Base-by-base conservation (phyloP, 1,140 invertebrate species). In the Lerema accius region DNA sequence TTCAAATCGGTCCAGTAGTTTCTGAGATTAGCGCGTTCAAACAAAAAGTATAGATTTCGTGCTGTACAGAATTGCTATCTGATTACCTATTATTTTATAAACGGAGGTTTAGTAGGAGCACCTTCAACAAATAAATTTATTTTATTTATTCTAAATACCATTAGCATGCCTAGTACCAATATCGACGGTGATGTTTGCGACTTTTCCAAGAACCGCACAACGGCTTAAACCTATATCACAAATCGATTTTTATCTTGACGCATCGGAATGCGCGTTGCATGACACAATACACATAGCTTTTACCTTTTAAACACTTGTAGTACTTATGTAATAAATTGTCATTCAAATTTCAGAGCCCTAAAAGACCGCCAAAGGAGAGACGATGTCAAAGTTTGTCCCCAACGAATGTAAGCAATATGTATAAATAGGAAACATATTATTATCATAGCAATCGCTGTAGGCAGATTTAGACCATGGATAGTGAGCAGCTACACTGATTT, bases 311-410 rank as follows among this genome's bases (percentile, higher is more conserved):
- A 19, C 9, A 37, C 14, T 63, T 37, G 10, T 0, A 4, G 23
- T 39, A 49, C 11, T n/a, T 39, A 10, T 63, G 15, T 9, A 26
- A 51, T 9, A 10, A 28, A 26, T 53, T 26, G 15, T 53, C 0
- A 40, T 53, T 70, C 63, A 62, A 39, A 42, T 76, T 75, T 42
- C 67, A 84, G 80, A 73, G 67, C 43, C 63, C 66, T 14, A 50
- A 70, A 43, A 80, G 64, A 53, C 14, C 37, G 14, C 14, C 42
- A 13, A 69, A 68, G 39, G 76, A 71, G 4, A 70, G 77, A 72
- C 79, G 82, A 76, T 80, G 76, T 50, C 76, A 78, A 64, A 86
- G 84, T 64, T 61, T 84, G 17, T 82, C 80, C 5, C 78, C 84
- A 11, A 58, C 59, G 23, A 60, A 13, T 49, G 82, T 78, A 62